A percentile compares a stretch with the other conserved stretches of the same genome.
These are phyloP conservation scores for Aeoliscus strigatus DNA, from an alignment of 2,797 vertebrate genomes.

Conservation along the genomic window DNA sequence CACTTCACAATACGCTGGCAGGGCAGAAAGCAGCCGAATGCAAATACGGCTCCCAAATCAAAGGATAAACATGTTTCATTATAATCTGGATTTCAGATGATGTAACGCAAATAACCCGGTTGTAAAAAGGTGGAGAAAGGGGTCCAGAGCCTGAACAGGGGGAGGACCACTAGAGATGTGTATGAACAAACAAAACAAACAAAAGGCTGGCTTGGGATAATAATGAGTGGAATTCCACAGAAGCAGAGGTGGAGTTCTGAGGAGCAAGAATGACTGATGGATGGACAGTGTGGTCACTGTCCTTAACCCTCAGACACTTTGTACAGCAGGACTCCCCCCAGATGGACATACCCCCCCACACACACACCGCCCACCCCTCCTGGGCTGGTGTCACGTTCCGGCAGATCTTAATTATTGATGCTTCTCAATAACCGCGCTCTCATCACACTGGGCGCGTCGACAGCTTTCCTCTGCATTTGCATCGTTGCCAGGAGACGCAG, in stretches of 20 bases:
- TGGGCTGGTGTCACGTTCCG: constrained; percentile 64
- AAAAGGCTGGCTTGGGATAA: too few relatives aligned
- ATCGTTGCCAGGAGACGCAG: constrained; percentile 67
- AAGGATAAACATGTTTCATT: constrained; percentile 1
- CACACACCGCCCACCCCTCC: too few relatives aligned
- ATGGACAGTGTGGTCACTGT: not conserved
- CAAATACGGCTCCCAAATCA: constrained; percentile 5
- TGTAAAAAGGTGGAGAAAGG: too few relatives aligned
- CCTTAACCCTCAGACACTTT: constrained; percentile 18
- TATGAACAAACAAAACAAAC: too few relatives aligned
- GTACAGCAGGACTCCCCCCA: constrained; percentile 17
- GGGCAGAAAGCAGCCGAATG: not conserved
- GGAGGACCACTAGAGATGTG: too few relatives aligned
- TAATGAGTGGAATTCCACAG: too few relatives aligned
- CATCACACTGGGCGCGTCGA: constrained; percentile 35
- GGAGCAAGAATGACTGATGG: too few relatives aligned
- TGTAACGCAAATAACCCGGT: constrained; percentile 1
- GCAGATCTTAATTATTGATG: constrained; percentile 72
- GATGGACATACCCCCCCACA: constrained; percentile 54
- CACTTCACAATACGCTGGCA: not conserved
- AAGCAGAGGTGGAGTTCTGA: too few relatives aligned
- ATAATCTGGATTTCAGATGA: constrained; percentile 11
- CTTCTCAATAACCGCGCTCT: constrained; percentile 51
- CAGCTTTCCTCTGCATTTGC: constrained; percentile 59
- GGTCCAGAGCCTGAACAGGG: too few relatives aligned